A percentile compares a stretch with the other conserved stretches of the same genome.
These are phyloP conservation scores for Eupithecia centaureata DNA, from an alignment of 2,888 invertebrate genomes.

Conservation along the genomic window DNA sequence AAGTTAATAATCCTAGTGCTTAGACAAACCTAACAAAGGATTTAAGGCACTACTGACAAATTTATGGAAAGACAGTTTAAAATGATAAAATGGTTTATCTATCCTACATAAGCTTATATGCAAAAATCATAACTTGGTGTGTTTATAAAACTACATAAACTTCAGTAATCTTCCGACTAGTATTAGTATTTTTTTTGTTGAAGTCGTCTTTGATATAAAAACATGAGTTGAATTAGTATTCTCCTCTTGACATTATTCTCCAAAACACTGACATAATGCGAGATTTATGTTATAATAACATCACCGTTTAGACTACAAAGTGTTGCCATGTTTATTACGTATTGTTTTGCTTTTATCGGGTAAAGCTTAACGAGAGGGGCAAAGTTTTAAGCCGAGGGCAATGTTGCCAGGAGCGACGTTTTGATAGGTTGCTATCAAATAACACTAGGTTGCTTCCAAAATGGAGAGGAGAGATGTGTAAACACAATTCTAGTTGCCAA, in stretches of 20 bases:
- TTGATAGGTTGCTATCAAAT: background rate
- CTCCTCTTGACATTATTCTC: background rate
- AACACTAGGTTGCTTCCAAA: background rate
- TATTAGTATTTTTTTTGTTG: too few relatives aligned
- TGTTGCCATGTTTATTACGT: background rate
- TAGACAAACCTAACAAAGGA: too few relatives aligned
- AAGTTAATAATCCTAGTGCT: too few relatives aligned
- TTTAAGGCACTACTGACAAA: too few relatives aligned
- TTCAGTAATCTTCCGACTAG: too few relatives aligned
- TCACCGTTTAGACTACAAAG: background rate
- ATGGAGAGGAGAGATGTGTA: background rate
- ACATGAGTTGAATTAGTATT: constrained; percentile 2
- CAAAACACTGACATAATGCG: background rate
- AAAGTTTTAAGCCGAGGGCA: background rate
- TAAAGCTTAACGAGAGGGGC: background rate
- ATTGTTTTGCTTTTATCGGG: background rate
- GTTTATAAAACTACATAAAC: too few relatives aligned
- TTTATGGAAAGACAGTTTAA: too few relatives aligned
- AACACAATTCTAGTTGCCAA: background rate
- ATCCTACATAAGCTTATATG: too few relatives aligned
- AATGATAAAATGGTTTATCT: too few relatives aligned
- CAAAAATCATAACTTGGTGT: too few relatives aligned
- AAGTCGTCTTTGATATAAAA: too few relatives aligned
- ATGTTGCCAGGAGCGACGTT: background rate
- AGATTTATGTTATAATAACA: background rate